Evolutionary conservation across 2,888 invertebrate species (phyloP), one percentile per base, ranked within the genome.

Genomic region (Andrena bicolor): DNA sequence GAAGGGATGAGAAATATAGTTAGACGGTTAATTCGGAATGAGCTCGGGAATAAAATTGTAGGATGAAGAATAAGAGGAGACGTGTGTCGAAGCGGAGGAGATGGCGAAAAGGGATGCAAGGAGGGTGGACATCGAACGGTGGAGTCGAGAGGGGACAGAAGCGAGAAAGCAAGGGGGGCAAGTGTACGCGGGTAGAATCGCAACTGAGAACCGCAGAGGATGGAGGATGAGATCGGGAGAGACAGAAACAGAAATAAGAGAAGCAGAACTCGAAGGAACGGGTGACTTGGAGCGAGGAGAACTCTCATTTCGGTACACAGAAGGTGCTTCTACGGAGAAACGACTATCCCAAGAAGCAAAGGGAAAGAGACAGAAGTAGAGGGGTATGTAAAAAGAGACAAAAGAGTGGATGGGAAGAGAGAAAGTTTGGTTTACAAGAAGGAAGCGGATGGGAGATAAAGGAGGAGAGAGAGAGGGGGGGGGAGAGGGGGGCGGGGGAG

Each of bases 221-320:
- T 58, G 4, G n/a, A 32, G 58, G 41, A 16, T 30, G 64, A 10
- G 53, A 20, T 7, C 28, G 35, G 16, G 63, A 26, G 28, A 48
- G 69, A 77, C 23, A 48, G 70, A 20, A 48, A 58, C 8, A 41
- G 48, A 75, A 74, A 68, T 79, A 80, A 80, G 72, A 60, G 72
- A 75, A 78, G 26, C 51, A 35, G 51, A 73, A 65, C 63, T n/a
- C 49, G 26, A 35, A 58, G 68, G 51, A 74, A 73, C 53, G 64
- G 49, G 72, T 53, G 73, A 58, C 78, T 80, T 74, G 77, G 66
- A 72, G 72, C 64, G 77, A 65, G 73, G 71, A 80, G 81, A 64
- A 74, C 78, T 76, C 83, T 80, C 76, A 80, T 82, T 83, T 76
- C 74, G 74, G 74, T 68, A 72, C 76, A 77, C 69, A 76, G 76